These are phyloP conservation scores for Columba livia DNA, from an alignment of 2,113 vertebrate species.

Conservation along the genomic window DNA sequence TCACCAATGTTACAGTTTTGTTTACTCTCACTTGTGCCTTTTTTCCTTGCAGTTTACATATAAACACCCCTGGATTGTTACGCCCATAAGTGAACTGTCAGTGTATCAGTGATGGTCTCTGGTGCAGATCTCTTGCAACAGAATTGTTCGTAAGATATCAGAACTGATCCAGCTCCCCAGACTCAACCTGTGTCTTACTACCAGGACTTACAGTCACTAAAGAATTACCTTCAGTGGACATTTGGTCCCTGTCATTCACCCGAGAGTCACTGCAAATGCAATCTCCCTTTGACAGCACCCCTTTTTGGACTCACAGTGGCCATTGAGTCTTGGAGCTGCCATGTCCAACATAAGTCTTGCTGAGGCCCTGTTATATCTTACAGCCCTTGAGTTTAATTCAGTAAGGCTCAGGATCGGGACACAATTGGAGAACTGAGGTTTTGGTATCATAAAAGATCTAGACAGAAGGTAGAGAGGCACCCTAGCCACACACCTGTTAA, in stretches of 20 bases:
- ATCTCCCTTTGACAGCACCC: background rate
- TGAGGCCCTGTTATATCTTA: background rate
- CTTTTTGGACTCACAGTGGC: background rate
- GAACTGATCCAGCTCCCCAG: background rate
- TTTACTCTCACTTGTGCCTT: background rate
- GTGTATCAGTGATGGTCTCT: background rate
- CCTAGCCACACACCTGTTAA: background rate
- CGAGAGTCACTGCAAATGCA: background rate
- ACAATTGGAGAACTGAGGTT: background rate
- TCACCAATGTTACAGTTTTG: background rate
- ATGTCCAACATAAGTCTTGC: fast-evolving
- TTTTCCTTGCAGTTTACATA: background rate
- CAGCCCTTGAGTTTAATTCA: background rate
- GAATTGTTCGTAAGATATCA: background rate
- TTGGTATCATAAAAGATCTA: background rate
- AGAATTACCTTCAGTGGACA: background rate
- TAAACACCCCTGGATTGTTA: background rate
- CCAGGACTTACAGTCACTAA: background rate
- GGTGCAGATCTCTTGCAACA: background rate
- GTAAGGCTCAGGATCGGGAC: background rate
- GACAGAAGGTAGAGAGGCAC: background rate
- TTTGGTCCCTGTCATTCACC: background rate
- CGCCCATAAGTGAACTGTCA: background rate
- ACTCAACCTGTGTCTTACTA: background rate
- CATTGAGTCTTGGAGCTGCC: background rate